Conservation (phyloP, 2,888 invertebrate genomes). For the Ypsolopha sequella region DNA sequence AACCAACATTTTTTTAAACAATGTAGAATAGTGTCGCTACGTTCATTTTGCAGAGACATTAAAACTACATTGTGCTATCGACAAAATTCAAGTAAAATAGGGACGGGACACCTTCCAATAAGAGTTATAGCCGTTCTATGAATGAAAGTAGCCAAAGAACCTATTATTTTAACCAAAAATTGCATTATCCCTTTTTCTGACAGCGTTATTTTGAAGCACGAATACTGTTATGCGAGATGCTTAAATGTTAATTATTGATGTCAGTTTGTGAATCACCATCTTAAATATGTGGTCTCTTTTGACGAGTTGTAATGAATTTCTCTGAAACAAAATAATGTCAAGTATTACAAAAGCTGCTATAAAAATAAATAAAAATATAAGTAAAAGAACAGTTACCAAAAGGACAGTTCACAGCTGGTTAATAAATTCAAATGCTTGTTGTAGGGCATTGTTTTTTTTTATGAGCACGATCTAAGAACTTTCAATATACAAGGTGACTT, state of each 20-base stretch:
- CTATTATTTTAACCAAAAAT: constrained; percentile 18
- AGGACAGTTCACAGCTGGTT: constrained; percentile 14
- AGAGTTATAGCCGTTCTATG: not conserved
- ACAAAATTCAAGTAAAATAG: not conserved
- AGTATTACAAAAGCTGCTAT: not conserved
- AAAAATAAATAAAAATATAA: not conserved
- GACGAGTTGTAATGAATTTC: constrained; percentile 55
- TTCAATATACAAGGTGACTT: not conserved
- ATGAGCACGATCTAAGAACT: constrained; percentile 34
- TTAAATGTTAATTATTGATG: not conserved
- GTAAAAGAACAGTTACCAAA: constrained; percentile 7
- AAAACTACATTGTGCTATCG: too few species aligned
- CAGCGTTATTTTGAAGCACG: constrained; percentile 56
- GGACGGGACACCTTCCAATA: not conserved
- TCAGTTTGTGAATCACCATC: constrained; percentile 36
- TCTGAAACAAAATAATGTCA: constrained; percentile 44
- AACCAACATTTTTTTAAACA: not conserved
- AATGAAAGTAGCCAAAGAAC: too few species aligned
- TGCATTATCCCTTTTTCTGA: constrained; percentile 57
- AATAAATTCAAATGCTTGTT: constrained; percentile 43
- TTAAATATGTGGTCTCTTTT: constrained; percentile 54
- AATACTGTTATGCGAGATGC: constrained; percentile 51
- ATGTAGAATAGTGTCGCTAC: not conserved
- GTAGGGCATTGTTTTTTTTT: constrained; percentile 25
- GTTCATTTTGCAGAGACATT: too few species aligned